Percentiles rank a stretch among this genome's conserved stretches.
Evolutionary conservation across 2,888 invertebrate genomes (phyloP).

Genomic region (Synanthedon myopaeformis): DNA sequence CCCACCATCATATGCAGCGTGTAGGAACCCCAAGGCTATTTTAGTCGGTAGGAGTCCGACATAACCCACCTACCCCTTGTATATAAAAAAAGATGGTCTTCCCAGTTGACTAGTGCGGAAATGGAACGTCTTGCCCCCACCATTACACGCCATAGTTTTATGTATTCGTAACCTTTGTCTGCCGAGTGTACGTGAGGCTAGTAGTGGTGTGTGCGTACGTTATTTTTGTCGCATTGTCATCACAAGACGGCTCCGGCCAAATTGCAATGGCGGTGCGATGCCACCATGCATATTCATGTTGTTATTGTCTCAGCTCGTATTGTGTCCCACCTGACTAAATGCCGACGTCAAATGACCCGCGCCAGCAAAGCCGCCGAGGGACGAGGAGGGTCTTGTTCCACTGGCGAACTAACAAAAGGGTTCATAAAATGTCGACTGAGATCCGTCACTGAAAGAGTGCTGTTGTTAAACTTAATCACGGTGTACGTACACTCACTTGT

Average conservation of each 20-base stretch:
- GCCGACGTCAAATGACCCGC: conserved; percentile 16
- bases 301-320: conserved; percentile 54
- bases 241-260: conserved; percentile 55
- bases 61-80: too few relatives aligned
- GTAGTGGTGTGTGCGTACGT: conserved; percentile 6
- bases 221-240: conserved; percentile 66
- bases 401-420: conserved; percentile 34
- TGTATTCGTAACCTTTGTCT: too few relatives aligned
- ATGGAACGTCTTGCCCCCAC: too few relatives aligned
- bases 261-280: conserved; percentile 51
- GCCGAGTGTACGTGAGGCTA: too few relatives aligned
- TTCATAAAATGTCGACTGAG: conserved; percentile 48
- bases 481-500: background rate
- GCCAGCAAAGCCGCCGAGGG: background rate
- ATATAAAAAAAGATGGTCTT: too few relatives aligned
- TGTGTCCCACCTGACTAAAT: conserved; percentile 34
- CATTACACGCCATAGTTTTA: too few relatives aligned
- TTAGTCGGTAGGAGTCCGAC: too few relatives aligned
- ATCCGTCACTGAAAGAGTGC: conserved; percentile 31
- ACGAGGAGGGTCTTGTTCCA: conserved; percentile 14
- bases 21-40: too few relatives aligned
- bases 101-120: too few relatives aligned
- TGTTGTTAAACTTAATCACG: conserved; percentile 19
- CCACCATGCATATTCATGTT: conserved; percentile 61
- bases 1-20: too few relatives aligned